A percentile compares a stretch with the other conserved stretches of the same genome.
These are phyloP conservation scores for Doryteuthis pealeii DNA, from an alignment of 1,140 invertebrate genomes.

Conservation along the genomic window DNA sequence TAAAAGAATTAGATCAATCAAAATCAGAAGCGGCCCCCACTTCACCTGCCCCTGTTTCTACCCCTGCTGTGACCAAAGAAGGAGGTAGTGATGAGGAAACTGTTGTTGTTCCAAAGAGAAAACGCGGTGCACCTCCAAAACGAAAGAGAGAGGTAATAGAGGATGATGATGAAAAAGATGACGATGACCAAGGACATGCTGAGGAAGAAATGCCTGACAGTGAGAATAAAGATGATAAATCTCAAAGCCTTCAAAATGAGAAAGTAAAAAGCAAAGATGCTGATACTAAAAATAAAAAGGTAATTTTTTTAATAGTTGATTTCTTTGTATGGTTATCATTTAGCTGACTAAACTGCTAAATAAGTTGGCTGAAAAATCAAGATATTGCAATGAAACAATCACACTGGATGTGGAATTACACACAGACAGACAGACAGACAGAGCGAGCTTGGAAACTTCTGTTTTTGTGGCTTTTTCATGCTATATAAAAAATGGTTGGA, in stretches of 20 bases:
- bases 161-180: not conserved
- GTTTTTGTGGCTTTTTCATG: too few relatives aligned
- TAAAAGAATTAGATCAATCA: constrained; percentile 5
- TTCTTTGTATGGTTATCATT: too few relatives aligned
- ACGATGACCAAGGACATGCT: not conserved
- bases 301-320: too few relatives aligned
- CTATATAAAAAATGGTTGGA: too few relatives aligned
- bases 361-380: too few relatives aligned
- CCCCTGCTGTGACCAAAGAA: not conserved
- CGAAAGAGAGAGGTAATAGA: not conserved
- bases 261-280: not conserved
- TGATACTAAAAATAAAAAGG: not conserved
- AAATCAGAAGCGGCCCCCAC: not conserved
- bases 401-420: too few relatives aligned
- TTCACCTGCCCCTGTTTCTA: not conserved
- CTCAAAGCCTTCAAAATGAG: not conserved
- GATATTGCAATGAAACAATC: too few relatives aligned
- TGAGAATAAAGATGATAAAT: constrained; percentile 15
- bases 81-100: not conserved
- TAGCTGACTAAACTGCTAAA: too few relatives aligned
- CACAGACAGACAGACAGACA: too few relatives aligned
- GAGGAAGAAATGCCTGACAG: constrained; percentile 13
- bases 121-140: not conserved
- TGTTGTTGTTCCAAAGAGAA: not conserved
- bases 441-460: too few relatives aligned